A percentile compares a stretch with the other conserved stretches of the same genome.
phyloP scores from a whole-genome alignment of 2,888 invertebrate genomes.

The Caenorhabditis wallacei region DNA sequence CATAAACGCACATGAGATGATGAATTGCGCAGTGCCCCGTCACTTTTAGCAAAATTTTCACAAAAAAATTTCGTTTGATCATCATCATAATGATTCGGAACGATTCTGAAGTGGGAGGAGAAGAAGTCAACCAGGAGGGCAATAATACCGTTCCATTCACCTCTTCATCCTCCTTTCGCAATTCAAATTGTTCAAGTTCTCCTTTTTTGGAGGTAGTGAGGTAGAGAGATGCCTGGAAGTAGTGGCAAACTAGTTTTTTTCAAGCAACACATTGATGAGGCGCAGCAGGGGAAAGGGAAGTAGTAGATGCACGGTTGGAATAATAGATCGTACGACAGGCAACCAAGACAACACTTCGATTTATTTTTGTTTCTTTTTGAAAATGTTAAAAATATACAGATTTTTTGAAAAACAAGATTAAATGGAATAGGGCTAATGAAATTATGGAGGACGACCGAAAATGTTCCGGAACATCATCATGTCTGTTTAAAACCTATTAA shows the following conservation, averaged over 20 bases:
- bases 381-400: not conserved
- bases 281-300: slow-evolving; percentile 27
- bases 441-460: no score
- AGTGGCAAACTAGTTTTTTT: slow-evolving; percentile 51
- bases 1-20: slow-evolving; percentile 65
- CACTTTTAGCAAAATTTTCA: slow-evolving; percentile 37
- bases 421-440: no score
- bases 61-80: slow-evolving; percentile 12
- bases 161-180: slow-evolving; percentile 14
- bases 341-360: slow-evolving; percentile 18
- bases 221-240: slow-evolving; percentile 26
- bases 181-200: slow-evolving; percentile 55
- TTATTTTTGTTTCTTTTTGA: slow-evolving; percentile 6
- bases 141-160: slow-evolving; percentile 35
- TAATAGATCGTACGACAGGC: slow-evolving; percentile 36
- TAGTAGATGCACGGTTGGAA: slow-evolving; percentile 40
- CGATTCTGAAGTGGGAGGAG: not conserved
- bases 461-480: no score
- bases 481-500: not conserved
- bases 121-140: slow-evolving; percentile 12
- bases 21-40: slow-evolving; percentile 63
- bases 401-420: no score
- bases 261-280: slow-evolving; percentile 47
- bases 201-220: slow-evolving; percentile 26
- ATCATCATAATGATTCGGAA: slow-evolving; percentile 3